Base-by-base conservation (phyloP, 2,797 vertebrate species). In the Columba guinea region DNA sequence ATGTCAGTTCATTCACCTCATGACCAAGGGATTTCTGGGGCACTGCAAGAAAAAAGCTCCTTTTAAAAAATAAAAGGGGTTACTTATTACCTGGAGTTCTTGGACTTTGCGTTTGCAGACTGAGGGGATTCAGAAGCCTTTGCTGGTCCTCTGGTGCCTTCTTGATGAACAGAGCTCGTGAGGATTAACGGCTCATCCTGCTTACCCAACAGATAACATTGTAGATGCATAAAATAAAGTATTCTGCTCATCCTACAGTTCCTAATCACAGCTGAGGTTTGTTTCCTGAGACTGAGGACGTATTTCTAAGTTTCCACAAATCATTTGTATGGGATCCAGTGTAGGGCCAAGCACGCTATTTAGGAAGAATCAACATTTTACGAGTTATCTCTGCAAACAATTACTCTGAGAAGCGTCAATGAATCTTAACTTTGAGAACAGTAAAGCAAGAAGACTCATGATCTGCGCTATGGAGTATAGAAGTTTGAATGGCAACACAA, bases 1-100 rank as follows among this genome's bases (percentile, higher is more conserved):
- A 99, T 30, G 99, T 99, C 97, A 99, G 96, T 80, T 99, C 99
- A 90, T 99, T 99, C 79, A 99, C 99, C 93, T 99, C 99, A 71
- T 99, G 99, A 34, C 99, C 98, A 92, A 99, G 97, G 56, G 99
- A 99, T 87, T 99, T 99, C 96, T 99, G 99, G 69, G 99, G 99
- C 76, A 97, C 99, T 99, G 89, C 32, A 51, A 90, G 53, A 95
- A 51, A 34, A 94, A 84, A 80, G 12, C 10, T 68, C 10, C 22
- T n/a, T 16, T 24, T 10, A 44, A 65, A 87, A 58, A 30, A 52
- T 39, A 44, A 67, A 64, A 20, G 48, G 63, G 2, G 11, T 41
- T 53, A 75, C 7, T 75, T 65, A 62, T 7, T 49, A 67, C 9
- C n/a, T 58, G 11, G 21, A 74, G 8, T 41, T 51, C 18, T 73